These are phyloP conservation scores for Drosophila kohkoa DNA, from an alignment of 1,140 invertebrate species.

Conservation along the genomic window DNA sequence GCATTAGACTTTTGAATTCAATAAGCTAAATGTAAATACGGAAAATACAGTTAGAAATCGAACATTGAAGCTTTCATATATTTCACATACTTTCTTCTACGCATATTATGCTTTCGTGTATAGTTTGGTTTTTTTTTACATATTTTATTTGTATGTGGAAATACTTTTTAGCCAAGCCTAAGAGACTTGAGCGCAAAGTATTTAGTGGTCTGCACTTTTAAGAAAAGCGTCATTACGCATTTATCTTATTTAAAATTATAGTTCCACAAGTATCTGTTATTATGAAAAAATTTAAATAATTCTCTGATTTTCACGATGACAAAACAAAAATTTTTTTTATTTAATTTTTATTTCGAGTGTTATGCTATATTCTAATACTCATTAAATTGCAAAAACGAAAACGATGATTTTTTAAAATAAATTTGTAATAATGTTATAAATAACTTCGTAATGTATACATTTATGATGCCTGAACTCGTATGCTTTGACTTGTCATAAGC, in stretches of 20 bases:
- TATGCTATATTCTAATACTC: conserved; percentile 26
- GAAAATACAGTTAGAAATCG: not conserved
- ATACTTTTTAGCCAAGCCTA: not conserved
- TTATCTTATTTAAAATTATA: conserved; percentile 12
- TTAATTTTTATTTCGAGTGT: conserved; percentile 47
- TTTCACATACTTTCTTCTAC: not conserved
- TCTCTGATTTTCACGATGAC: conserved; percentile 53
- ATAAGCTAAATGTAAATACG: not conserved
- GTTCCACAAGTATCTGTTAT: conserved; percentile 25
- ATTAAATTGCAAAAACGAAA: conserved; percentile 10
- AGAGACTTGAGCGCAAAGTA: not conserved
- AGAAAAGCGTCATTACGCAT: not conserved
- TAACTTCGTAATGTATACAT: conserved; percentile 44
- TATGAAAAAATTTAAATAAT: conserved; percentile 26
- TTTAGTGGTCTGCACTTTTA: not conserved
- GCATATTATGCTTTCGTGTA: not conserved
- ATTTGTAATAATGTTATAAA: conserved; percentile 33
- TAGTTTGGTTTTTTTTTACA: not conserved
- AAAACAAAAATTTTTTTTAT: conserved; percentile 55
- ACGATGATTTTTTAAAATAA: conserved; percentile 3
- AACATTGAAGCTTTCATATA: not conserved
- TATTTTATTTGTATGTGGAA: conserved; percentile 14
- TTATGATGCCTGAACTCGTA: conserved; percentile 70
- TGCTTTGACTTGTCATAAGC: conserved; percentile 66
- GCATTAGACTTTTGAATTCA: not conserved